Base-by-base conservation (phyloP, 2,113 vertebrate species). In the Oxygymnocypris stewartii region DNA sequence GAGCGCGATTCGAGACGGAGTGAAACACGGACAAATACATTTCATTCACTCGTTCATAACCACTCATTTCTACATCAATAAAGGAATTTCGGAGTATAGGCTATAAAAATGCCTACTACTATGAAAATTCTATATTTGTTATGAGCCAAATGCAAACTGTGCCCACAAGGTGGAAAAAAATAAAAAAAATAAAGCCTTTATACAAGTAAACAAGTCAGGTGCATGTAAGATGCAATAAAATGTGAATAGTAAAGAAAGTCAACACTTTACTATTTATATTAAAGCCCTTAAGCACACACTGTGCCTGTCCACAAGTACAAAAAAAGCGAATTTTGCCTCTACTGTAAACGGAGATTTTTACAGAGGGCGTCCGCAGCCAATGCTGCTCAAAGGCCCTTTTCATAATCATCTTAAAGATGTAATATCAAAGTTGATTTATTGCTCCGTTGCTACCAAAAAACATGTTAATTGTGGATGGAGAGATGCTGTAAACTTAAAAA, bases 241-340 rank as follows among this genome's bases (percentile, higher is more conserved):
- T 6, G 18, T 71, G 28, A 67, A 84, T 40, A 73, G 2, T 63
- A 67, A 82, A 49, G 23, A 74, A 57, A 73, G 13, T 69, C n/a
- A n/a, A n/a, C n/a, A n/a, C n/a, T n/a, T n/a, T n/a, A n/a, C n/a
- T n/a, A n/a, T n/a, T n/a, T n/a, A n/a, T 71, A 49, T 2, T 71
- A 47, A 84, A 84, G 82, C 49, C 69, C 82, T 75, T 84, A 40
- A 69, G 63, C 80, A 67, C 59, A 81, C 61, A 35, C 44, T 82
- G 81, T 82, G 59, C 25, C 61, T 31, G 61, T 82, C 57, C 4
- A 16, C 25, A 67, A 82, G 40, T 82, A 65, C 79, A 81, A 82
- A 65, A 76, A 49, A 51, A 73, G 49, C 35, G 42, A 35, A 59
- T 42, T n/a, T 37, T 84, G 31, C 47, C 28, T 31, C 28, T 31